Percentiles rank a stretch among this genome's conserved stretches.
These are phyloP conservation scores for Zosterops pallidus DNA, from an alignment of 2,113 vertebrate species.

Conservation along the genomic window DNA sequence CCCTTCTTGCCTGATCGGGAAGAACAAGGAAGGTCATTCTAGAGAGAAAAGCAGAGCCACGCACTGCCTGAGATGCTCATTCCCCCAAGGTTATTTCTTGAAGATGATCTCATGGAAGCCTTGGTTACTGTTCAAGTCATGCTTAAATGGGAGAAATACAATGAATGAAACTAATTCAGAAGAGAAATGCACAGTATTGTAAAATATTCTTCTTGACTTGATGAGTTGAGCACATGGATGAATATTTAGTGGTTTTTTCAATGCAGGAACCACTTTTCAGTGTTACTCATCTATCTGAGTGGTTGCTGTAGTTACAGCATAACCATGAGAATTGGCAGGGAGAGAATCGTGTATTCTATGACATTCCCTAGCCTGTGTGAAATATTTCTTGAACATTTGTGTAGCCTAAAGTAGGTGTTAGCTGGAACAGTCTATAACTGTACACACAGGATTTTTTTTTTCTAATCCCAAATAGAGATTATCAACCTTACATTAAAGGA, in stretches of 20 bases:
- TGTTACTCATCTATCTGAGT: not conserved
- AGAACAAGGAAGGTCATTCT: not conserved
- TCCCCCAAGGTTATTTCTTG: not conserved
- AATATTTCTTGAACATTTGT: not conserved
- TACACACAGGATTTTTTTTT: not conserved
- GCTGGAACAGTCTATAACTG: not conserved
- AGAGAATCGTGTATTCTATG: not conserved
- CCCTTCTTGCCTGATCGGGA: not conserved
- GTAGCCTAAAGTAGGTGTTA: not conserved
- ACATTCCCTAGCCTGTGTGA: not conserved
- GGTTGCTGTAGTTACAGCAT: conserved; percentile 46
- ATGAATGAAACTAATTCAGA: not conserved
- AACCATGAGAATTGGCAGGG: not conserved
- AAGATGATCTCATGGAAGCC: not conserved
- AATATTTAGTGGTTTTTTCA: not conserved
- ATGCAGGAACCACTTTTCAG: not conserved
- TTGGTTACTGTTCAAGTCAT: not conserved
- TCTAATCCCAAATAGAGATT: not conserved
- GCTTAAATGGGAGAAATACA: not conserved
- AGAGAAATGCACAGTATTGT: not conserved
- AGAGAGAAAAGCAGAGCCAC: not conserved
- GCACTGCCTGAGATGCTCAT: not conserved
- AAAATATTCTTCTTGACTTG: not conserved
- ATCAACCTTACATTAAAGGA: not conserved
- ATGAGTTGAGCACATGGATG: not conserved